Base-by-base conservation (phyloP, 2,888 invertebrate species). In the Carcina quercana region DNA sequence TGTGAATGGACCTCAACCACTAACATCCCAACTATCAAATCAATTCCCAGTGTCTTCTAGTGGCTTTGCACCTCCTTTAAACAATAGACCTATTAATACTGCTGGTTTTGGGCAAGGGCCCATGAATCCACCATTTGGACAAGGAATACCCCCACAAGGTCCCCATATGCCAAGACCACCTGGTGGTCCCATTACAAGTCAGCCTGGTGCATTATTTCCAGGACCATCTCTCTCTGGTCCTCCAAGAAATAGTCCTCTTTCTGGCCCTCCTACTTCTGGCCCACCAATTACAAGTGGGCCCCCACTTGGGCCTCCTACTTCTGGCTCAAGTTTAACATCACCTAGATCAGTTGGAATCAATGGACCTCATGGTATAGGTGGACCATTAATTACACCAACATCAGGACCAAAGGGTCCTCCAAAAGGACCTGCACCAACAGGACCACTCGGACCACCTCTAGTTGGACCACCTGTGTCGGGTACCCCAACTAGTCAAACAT, bases 221-320 rank as follows among this genome's bases (percentile, higher is more conserved):
- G 50, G 60, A 7, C 48, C 60, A 7, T 46, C 60, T 27, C 17
- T 54, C 14, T 33, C 51, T 29, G 67, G 60, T 3, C 57, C 59
- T 33, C 50, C 49, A 33, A 62, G 66, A 45, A 67, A 59, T 44
- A 78, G 69, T 42, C 74, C 74, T 29, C 35, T 66, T 39, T 43
- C 49, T 56, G 58, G 53, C 15, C 44, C 51, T 10, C 40, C 47
- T 15, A 8, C 7, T 12, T 2, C 17, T 14, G 30, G 22, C 14
- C 32, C 14, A 12, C 31, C 37, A 13, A 27, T 27, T 5, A 24
- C 28, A 7, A 26, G 25, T 12, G 29, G 13, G 21, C 35, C 34
- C 25, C 34, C 35, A 5, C n/a, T 40, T 19, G 35, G 37, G 12
- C 28, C 37, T 13, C 13, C 30, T 12, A 33, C 32, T 20, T 19